Evolutionary conservation across 2,888 invertebrate genomes (phyloP).

Genomic region (Altica lythri): DNA sequence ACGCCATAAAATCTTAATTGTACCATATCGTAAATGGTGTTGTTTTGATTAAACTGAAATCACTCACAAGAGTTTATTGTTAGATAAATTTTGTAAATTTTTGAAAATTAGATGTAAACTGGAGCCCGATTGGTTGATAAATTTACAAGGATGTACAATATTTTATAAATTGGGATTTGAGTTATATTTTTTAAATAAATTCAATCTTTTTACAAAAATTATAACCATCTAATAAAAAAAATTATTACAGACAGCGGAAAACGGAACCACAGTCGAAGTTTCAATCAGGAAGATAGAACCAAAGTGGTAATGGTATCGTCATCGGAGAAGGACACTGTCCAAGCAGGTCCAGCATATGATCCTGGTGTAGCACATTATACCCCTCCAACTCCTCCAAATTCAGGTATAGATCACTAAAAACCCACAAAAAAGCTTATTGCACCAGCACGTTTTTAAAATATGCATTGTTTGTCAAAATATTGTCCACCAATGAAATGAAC

Average conservation of each 20-base stretch:
- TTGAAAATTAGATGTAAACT: too few species aligned
- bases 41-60: too few species aligned
- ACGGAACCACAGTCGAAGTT: conserved; percentile 54
- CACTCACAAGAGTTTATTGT: too few species aligned
- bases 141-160: too few species aligned
- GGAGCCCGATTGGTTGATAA: too few species aligned
- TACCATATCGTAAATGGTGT: too few species aligned
- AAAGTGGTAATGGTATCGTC: conserved; percentile 56
- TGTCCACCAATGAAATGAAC: too few species aligned
- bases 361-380: conserved; percentile 58
- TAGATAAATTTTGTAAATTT: too few species aligned
- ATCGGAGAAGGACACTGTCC: conserved; percentile 53
- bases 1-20: too few species aligned
- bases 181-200: too few species aligned
- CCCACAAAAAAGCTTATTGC: conserved; percentile 29
- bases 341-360: conserved; percentile 48
- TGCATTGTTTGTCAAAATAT: too few species aligned
- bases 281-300: conserved; percentile 53
- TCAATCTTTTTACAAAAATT: neutral
- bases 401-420: conserved; percentile 50
- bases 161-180: too few species aligned
- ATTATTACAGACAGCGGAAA: conserved; percentile 55
- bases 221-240: conserved; percentile 12
- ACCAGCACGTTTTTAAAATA: conserved; percentile 34
- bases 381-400: conserved; percentile 57